These are phyloP conservation scores for Malaclemys terrapin DNA, from an alignment of 2,113 vertebrate genomes.

Conservation along the genomic window DNA sequence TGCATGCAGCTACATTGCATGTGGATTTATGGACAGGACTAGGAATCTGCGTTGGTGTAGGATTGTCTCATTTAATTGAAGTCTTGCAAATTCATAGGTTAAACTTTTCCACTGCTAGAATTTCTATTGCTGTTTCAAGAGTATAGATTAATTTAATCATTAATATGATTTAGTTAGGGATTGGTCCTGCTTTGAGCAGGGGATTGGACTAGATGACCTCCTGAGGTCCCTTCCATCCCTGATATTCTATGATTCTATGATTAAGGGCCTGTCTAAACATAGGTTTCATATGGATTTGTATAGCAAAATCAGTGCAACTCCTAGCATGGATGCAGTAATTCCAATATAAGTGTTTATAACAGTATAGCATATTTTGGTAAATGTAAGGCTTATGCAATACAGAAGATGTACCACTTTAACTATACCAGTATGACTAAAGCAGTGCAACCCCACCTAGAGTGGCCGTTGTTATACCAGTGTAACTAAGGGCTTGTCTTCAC, in stretches of 20 bases:
- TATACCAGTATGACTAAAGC: not conserved
- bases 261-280: not conserved
- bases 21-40: slow-evolving; percentile 20
- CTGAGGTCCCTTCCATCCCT: too few species aligned
- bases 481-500: not conserved
- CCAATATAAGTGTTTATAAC: rapidly evolving
- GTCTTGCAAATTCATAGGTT: not conserved
- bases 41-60: not conserved
- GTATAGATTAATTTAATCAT: not conserved
- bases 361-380: not conserved
- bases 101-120: not conserved
- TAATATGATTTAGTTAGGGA: too few species aligned
- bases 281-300: slow-evolving; percentile 1
- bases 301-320: slow-evolving; percentile 11
- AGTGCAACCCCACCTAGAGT: not conserved
- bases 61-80: not conserved
- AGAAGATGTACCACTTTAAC: not conserved
- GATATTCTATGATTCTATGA: too few species aligned
- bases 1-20: slow-evolving; percentile 12
- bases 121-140: not conserved
- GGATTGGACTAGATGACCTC: too few species aligned
- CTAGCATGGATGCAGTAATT: not conserved
- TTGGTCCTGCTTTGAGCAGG: too few species aligned
- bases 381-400: not conserved
- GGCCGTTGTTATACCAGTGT: not conserved